These are phyloP conservation scores for Archips xylosteana DNA, from an alignment of 2,888 invertebrate genomes.

Conservation along the genomic window DNA sequence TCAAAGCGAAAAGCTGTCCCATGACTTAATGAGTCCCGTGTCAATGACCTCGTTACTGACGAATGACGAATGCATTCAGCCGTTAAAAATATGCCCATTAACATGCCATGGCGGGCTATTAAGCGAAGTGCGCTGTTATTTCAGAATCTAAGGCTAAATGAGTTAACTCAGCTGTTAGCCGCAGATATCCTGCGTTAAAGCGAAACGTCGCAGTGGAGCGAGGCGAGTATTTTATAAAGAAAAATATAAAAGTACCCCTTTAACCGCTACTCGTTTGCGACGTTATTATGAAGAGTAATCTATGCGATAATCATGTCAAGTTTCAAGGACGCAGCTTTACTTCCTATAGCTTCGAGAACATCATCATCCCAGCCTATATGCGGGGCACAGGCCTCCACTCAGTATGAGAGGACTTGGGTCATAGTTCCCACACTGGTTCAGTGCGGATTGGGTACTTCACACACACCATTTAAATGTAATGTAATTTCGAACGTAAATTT, in stretches of 20 bases:
- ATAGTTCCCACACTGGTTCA: too few relatives aligned
- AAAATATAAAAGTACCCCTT: not conserved
- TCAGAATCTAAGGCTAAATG: constrained; percentile 54
- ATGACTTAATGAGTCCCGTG: constrained; percentile 50
- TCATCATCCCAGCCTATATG: too few relatives aligned
- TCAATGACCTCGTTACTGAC: constrained; percentile 75
- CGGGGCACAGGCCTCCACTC: too few relatives aligned
- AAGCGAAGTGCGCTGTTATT: constrained; percentile 60
- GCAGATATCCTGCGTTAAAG: constrained; percentile 8
- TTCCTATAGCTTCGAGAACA: not conserved
- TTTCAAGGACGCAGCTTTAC: not conserved
- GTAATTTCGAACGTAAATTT: too few relatives aligned
- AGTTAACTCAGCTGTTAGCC: constrained; percentile 31
- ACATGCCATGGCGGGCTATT: constrained; percentile 58
- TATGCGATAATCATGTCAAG: not conserved
- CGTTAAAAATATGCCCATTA: constrained; percentile 76
- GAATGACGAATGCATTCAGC: constrained; percentile 74
- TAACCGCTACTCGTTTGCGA: not conserved
- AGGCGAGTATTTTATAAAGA: not conserved
- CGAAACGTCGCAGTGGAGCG: not conserved
- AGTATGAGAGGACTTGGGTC: too few relatives aligned
- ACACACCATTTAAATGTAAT: too few relatives aligned
- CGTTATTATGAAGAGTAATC: not conserved
- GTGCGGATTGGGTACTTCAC: too few relatives aligned
- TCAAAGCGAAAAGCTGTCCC: constrained; percentile 17